These are phyloP conservation scores for Ciona savignyi DNA, from an alignment of 23 tunicate genomes.

Conservation along the genomic window DNA sequence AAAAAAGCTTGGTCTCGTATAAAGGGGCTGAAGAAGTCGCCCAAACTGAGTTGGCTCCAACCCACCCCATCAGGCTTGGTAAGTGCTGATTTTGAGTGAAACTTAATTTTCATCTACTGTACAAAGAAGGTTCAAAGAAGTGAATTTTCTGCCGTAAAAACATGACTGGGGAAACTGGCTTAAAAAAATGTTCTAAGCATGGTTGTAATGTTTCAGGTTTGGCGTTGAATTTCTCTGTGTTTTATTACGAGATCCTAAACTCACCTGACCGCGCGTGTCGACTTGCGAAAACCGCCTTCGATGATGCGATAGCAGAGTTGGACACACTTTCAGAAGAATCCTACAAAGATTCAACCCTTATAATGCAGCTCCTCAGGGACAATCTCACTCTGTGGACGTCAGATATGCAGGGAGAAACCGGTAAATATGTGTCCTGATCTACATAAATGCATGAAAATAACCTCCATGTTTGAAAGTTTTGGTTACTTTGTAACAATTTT, in stretches of 20 bases:
- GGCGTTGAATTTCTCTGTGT: constrained; percentile 70
- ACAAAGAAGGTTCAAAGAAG: too few relatives aligned
- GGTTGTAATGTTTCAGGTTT: too few relatives aligned
- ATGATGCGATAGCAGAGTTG: constrained; percentile 84
- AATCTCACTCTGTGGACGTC: constrained; percentile 97
- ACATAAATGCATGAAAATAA: too few relatives aligned
- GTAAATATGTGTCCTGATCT: too few relatives aligned
- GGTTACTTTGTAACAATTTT: too few relatives aligned
- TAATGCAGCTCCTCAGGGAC: constrained; percentile 91
- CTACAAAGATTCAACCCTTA: constrained; percentile 80
- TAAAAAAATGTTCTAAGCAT: too few relatives aligned
- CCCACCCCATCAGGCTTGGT: constrained; percentile 63
- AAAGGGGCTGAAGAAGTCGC: constrained; percentile 37
- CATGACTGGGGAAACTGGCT: too few relatives aligned
- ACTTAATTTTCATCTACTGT: not conserved
- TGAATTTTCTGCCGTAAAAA: too few relatives aligned
- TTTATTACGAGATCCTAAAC: constrained; percentile 69
- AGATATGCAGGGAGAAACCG: constrained; percentile 51
- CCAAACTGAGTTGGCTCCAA: constrained; percentile 13
- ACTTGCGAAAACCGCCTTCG: constrained; percentile 75
- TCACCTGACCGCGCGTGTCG: constrained; percentile 56
- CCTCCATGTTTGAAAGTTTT: too few relatives aligned
- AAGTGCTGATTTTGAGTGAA: not conserved
- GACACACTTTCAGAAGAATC: constrained; percentile 68
- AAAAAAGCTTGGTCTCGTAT: constrained; percentile 52